Evolutionary conservation across 2,113 vertebrate genomes (phyloP).

Genomic region (Hoplias malabaricus): DNA sequence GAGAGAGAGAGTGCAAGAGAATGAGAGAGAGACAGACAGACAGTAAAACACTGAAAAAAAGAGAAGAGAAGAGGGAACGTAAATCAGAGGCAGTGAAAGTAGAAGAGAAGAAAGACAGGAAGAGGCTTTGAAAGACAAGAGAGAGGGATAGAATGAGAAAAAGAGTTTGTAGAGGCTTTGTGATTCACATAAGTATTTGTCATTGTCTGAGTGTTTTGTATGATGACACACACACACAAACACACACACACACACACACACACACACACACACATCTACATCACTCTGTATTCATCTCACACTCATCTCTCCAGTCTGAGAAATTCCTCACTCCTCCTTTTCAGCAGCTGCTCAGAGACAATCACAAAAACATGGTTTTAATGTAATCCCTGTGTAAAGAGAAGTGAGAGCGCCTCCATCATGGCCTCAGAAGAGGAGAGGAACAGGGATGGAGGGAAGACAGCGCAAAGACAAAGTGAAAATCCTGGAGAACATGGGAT

Average conservation of each 20-base stretch:
- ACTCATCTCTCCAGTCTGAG: background rate
- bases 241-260: too few species aligned
- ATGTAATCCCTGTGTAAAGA: constrained; percentile 70
- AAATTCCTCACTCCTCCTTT: background rate
- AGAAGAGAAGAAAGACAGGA: background rate
- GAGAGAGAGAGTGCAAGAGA: constrained; percentile 8
- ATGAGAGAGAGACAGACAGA: constrained; percentile 51
- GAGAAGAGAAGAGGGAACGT: too few species aligned
- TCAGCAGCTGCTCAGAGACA: constrained; percentile 1
- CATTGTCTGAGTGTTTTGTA: constrained; percentile 21
- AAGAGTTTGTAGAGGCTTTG: constrained; percentile 27
- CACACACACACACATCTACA: background rate
- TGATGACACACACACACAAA: too few species aligned
- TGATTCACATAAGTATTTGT: constrained; percentile 3
- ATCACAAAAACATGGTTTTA: constrained; percentile 63
- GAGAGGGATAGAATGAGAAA: constrained; percentile 9
- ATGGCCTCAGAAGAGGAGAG: constrained; percentile 65
- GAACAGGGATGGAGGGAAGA: constrained; percentile 66
- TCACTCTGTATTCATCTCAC: background rate
- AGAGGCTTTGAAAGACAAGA: background rate
- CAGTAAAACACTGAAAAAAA: constrained; percentile 37
- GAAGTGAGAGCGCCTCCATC: constrained; percentile 67
- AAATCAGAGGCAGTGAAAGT: too few species aligned
- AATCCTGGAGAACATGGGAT: constrained; percentile 68
- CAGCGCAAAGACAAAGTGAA: constrained; percentile 68